Conservation (phyloP, 92 coral and sea anemone genomes). For the Scolanthus callimorphus region DNA sequence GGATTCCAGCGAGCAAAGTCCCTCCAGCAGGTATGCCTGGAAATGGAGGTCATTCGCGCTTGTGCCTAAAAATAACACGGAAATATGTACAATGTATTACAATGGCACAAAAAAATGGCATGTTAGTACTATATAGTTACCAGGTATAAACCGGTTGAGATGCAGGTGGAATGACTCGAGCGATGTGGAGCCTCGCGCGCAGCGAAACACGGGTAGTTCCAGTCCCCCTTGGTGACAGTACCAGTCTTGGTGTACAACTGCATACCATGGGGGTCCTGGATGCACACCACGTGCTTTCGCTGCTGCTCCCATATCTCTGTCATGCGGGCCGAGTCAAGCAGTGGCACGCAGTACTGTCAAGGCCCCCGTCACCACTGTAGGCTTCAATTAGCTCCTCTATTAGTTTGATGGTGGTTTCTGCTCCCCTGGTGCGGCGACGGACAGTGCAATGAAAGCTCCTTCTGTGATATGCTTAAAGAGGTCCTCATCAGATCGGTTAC, state of each 20-base stretch:
- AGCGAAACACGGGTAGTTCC: constrained; percentile 36
- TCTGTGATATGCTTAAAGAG: neutral
- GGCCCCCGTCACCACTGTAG: constrained; percentile 45
- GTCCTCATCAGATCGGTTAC: no score
- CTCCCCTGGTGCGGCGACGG: constrained; percentile 42
- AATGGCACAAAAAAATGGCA: no score
- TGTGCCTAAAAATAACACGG: constrained; percentile 6
- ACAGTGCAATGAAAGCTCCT: constrained; percentile 42
- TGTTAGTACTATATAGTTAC: constrained; percentile 14
- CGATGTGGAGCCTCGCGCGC: constrained; percentile 54
- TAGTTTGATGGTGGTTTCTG: constrained; percentile 29
- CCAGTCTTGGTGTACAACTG: constrained; percentile 39
- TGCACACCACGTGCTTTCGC: constrained; percentile 31
- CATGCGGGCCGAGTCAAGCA: constrained; percentile 35
- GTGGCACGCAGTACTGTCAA: constrained; percentile 50
- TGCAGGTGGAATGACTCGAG: constrained; percentile 64
- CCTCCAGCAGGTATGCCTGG: constrained; percentile 55
- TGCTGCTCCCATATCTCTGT: constrained; percentile 39
- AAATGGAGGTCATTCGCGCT: constrained; percentile 35
- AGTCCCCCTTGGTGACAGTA: constrained; percentile 23
- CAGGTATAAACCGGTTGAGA: constrained; percentile 50
- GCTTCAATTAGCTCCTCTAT: constrained; percentile 20
- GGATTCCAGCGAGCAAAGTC: constrained; percentile 38
- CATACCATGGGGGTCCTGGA: constrained; percentile 42
- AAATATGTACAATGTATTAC: neutral